phyloP scores from a whole-genome alignment of 2,113 vertebrate genomes.

The Chascanopsetta lugubris region DNA sequence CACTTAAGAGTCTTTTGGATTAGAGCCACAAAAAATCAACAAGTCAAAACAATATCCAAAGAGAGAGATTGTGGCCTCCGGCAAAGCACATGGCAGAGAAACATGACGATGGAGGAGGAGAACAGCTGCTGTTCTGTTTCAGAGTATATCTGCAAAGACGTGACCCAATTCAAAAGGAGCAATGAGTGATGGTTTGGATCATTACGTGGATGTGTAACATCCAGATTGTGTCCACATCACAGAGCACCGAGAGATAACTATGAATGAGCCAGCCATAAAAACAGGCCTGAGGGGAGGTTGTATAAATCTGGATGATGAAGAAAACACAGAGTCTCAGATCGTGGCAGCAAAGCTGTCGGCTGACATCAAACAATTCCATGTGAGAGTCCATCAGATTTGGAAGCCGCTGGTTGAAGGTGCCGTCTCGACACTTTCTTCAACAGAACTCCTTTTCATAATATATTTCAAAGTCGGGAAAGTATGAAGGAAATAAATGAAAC shows the following conservation, averaged over 20 bases:
- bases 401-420: background rate
- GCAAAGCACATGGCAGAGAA: background rate
- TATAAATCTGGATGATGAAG: background rate
- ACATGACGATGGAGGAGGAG: background rate
- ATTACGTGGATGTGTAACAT: background rate
- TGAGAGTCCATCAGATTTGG: background rate
- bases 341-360: background rate
- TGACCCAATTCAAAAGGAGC: background rate
- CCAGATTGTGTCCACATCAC: background rate
- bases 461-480: background rate
- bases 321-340: background rate
- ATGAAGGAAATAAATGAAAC: no score
- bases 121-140: background rate
- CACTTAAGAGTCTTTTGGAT: background rate
- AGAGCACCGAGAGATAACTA: background rate
- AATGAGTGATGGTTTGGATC: background rate
- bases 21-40: background rate
- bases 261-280: background rate
- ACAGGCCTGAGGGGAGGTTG: conserved; percentile 13
- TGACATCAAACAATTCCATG: background rate
- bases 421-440: background rate
- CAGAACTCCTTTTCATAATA: no score
- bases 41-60: background rate
- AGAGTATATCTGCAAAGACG: background rate
- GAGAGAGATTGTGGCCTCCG: background rate